Conservation (phyloP, 1,140 invertebrate species). For the Rhizoglyphus robini region DNA sequence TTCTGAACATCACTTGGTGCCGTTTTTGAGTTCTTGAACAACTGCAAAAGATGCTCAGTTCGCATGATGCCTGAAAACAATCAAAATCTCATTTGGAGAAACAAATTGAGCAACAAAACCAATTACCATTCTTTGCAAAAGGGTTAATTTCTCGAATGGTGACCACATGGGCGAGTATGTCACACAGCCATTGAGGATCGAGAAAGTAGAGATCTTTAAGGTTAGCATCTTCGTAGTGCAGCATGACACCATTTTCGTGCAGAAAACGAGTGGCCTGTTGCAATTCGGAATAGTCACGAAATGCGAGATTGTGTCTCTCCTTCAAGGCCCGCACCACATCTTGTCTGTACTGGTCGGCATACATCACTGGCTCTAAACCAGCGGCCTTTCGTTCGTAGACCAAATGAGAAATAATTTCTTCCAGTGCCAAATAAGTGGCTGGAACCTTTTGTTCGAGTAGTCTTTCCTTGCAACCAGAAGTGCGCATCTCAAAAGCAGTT, state of each 20-base stretch:
- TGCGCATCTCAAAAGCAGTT: slow-evolving; percentile 73
- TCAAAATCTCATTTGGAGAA: no score
- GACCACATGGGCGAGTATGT: slow-evolving; percentile 89
- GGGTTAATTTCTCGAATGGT: slow-evolving; percentile 92
- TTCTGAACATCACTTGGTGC: slow-evolving; percentile 44
- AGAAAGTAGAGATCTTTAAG: slow-evolving; percentile 87
- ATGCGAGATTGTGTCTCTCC: slow-evolving; percentile 48
- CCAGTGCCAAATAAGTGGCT: slow-evolving; percentile 81
- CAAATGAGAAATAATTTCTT: slow-evolving; percentile 72
- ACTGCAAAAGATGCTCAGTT: slow-evolving; percentile 75
- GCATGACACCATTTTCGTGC: slow-evolving; percentile 92
- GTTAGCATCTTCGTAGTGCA: slow-evolving; percentile 93
- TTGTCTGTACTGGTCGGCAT: slow-evolving; percentile 62
- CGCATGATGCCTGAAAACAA: slow-evolving; percentile 65
- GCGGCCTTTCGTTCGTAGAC: slow-evolving; percentile 46
- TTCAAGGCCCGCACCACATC: slow-evolving; percentile 54
- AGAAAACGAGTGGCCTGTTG: slow-evolving; percentile 90
- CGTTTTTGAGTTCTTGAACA: slow-evolving; percentile 63
- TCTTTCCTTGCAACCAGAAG: slow-evolving; percentile 72
- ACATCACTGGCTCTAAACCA: slow-evolving; percentile 66
- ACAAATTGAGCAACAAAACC: neutral
- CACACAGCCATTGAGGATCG: slow-evolving; percentile 96
- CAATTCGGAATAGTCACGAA: slow-evolving; percentile 74
- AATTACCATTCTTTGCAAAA: slow-evolving; percentile 62
- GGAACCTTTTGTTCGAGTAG: slow-evolving; percentile 87